Conservation (phyloP, 1,140 invertebrate species). For the Ericerus pela region DNA sequence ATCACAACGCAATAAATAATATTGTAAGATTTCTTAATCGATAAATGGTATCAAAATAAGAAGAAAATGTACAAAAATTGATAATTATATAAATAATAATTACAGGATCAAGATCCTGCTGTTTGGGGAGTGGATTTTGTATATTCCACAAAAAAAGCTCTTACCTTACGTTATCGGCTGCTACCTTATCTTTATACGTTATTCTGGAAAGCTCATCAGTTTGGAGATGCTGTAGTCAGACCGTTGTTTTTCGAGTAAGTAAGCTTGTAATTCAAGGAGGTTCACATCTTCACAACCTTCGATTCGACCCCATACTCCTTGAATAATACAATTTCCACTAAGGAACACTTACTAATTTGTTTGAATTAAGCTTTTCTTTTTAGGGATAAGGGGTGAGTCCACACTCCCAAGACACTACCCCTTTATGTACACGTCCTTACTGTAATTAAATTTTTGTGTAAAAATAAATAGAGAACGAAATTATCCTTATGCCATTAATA, state of each 20-base stretch:
- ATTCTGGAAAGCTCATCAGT: conserved; percentile 53
- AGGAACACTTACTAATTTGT: too few species aligned
- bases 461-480: too few species aligned
- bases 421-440: too few species aligned
- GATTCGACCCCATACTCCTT: too few species aligned
- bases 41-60: not conserved
- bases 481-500: too few species aligned
- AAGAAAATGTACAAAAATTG: not conserved
- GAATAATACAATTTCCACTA: too few species aligned
- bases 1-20: conserved; percentile 60
- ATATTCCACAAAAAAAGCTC: conserved; percentile 42
- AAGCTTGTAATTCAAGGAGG: not conserved
- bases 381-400: too few species aligned
- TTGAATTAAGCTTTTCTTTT: too few species aligned
- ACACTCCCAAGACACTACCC: too few species aligned
- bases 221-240: conserved; percentile 54
- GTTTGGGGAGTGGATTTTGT: conserved; percentile 50
- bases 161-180: conserved; percentile 52
- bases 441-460: too few species aligned
- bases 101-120: conserved; percentile 62
- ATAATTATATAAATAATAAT: not conserved
- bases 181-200: conserved; percentile 71
- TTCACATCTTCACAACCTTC: not conserved
- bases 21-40: conserved; percentile 48
- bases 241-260: conserved; percentile 64